Base-by-base conservation (phyloP, 2,113 vertebrate genomes). In the Indri indri region DNA sequence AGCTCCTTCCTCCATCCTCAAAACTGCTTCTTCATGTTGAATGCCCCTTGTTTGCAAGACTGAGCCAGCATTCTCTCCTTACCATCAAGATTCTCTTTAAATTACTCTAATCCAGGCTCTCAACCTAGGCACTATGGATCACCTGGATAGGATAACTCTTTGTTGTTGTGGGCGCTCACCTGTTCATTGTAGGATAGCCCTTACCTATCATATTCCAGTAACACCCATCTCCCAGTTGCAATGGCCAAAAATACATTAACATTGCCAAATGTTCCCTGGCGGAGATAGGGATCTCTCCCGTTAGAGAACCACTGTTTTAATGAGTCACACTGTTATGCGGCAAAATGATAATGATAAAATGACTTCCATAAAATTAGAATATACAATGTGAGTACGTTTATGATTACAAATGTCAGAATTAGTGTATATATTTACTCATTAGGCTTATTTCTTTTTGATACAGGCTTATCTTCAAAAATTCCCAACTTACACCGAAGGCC, bases 201-300 rank as follows among this genome's bases (percentile, higher is more conserved):
- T 63, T 63, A 63, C 27, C 61, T 10, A 63, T 10, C 61, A 63
- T 10, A 63, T 63, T 2, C 30, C 13, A 50, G 23, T 0, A 23
- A 50, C 10, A 34, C 6, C 20, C 11, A 6, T 12, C 20, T 22
- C 7, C 25, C 27, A 47, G 8, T 2, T 37, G 0, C 3, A 8
- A 71, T 30, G 4, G 80, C 18, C 42, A 88, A 81, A 61, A 37
- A 22, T 22, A 11, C 34, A 23, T 54, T 16, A 27, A 70, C 6
- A 50, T 32, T 73, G 45, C 37, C n/a, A 57, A 79, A 63, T 54
- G 20, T 14, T 22, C 4, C 13, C 32, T 37, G 9, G 6, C 5
- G 2, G 10, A 3, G 17, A 61, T 0, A 1, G 9, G 10, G 16
- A 6, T 50, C 17, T 25, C 18, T 2, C 50, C 18, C 3, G 50